Percentiles rank a stretch among this genome's conserved stretches.
These are phyloP conservation scores for Pica pica DNA, from an alignment of 2,113 vertebrate species.

Conservation along the genomic window DNA sequence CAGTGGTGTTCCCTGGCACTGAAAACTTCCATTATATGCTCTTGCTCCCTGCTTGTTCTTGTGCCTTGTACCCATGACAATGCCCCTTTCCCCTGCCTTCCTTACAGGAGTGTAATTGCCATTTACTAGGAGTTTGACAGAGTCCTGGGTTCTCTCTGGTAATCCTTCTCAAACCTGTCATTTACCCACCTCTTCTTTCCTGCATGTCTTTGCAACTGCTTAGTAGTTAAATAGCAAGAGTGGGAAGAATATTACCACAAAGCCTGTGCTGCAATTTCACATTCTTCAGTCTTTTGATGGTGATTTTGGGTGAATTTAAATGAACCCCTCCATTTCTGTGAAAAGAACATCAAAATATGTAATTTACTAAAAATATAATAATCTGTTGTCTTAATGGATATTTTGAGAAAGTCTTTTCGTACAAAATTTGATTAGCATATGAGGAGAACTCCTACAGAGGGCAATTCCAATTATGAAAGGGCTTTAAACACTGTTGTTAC, in stretches of 20 bases:
- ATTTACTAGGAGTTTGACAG: neutral
- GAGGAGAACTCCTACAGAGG: neutral
- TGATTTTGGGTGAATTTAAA: neutral
- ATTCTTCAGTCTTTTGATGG: neutral
- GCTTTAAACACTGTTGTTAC: neutral
- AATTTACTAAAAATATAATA: neutral
- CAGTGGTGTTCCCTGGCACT: neutral
- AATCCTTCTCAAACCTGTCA: neutral
- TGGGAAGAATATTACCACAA: neutral
- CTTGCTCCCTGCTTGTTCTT: neutral
- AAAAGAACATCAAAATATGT: neutral
- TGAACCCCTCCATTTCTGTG: neutral
- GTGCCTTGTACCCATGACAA: neutral
- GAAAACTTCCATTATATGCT: neutral
- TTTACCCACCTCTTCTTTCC: neutral
- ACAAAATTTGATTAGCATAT: neutral
- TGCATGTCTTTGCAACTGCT: neutral
- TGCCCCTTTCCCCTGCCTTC: neutral
- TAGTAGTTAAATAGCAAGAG: neutral
- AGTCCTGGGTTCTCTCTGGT: neutral
- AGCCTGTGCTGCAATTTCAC: neutral
- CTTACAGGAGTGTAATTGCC: neutral
- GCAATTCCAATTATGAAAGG: neutral
- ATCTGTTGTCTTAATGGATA: neutral
- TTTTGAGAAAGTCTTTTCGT: neutral